Conservation (phyloP, 2,888 invertebrate genomes). For the Apotomis betuletana region DNA sequence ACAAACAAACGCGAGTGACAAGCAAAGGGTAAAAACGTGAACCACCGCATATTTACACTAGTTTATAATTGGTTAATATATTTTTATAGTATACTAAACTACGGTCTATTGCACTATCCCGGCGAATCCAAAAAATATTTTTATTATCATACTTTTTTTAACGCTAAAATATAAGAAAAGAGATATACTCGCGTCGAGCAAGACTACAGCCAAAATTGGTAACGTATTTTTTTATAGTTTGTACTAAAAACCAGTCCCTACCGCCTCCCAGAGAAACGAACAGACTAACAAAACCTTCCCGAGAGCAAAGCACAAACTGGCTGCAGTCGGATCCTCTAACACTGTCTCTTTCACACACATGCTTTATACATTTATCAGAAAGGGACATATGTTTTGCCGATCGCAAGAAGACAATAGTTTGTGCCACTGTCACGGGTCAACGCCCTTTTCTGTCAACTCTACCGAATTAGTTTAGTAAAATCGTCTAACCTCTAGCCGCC, state of each 20-base stretch:
- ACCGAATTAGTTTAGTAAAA: slow-evolving; percentile 15
- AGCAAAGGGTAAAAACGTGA: slow-evolving; percentile 60
- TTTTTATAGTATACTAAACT: slow-evolving; percentile 63
- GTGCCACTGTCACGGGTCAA: slow-evolving; percentile 17
- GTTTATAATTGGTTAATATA: slow-evolving; percentile 63
- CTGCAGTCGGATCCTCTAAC: not conserved
- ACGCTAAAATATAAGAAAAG: slow-evolving; percentile 61
- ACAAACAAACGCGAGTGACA: slow-evolving; percentile 46
- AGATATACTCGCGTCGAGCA: slow-evolving; percentile 46
- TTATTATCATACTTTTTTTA: slow-evolving; percentile 55
- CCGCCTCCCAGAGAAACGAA: slow-evolving; percentile 62
- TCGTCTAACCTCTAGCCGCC: slow-evolving; percentile 27
- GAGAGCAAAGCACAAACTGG: slow-evolving; percentile 5
- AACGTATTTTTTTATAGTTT: slow-evolving; percentile 52
- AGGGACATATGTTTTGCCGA: not conserved
- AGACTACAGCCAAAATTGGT: slow-evolving; percentile 48
- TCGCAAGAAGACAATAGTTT: slow-evolving; percentile 10
- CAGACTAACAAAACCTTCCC: slow-evolving; percentile 30
- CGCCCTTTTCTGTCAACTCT: slow-evolving; percentile 20
- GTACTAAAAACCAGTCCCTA: slow-evolving; percentile 65
- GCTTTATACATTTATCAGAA: slow-evolving; percentile 6
- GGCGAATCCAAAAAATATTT: slow-evolving; percentile 74
- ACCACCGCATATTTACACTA: slow-evolving; percentile 60
- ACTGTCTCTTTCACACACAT: slow-evolving; percentile 6
- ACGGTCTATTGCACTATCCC: slow-evolving; percentile 81